Base-by-base conservation (phyloP, 2,888 invertebrate species). In the Dichetophora obliterata region DNA sequence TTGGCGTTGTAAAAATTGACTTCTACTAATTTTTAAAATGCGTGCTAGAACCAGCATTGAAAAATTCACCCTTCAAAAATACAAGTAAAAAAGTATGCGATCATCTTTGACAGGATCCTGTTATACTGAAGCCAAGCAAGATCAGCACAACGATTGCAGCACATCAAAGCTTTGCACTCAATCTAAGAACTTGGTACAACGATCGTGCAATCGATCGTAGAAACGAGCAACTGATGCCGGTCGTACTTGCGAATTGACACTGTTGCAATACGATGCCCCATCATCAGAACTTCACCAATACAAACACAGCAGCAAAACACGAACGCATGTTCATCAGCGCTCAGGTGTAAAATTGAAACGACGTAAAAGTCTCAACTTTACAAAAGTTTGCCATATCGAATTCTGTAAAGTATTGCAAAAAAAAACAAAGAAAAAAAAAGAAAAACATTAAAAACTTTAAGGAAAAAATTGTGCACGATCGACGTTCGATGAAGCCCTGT, bases 271-370 rank as follows among this genome's bases (percentile, higher is more conserved):
- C 19, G 54, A 52, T 69, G 22, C 54, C 16, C 6, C 27, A 69
- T 52, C 8, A 54, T 69, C 52, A 31, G 31, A 59, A 71, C 71
- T 37, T 54, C 57, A 57, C 22, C 74, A 52, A 74, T 65, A 66
- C 31, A 52, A 66, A 4, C 3, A 24, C 74, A 66, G 63, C 22
- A 65, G 4, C 14, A 71, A 22, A 52, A 66, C 19, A 22, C 34
- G 52, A 66, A n/a, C 66, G 65, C 74, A 34, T 37, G 65, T 66
- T 74, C 74, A 74, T 68, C 50, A 68, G 48, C 85, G 83, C 81
- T 86, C 84, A 86, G 85, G 88, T 87, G 87, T 85, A 83, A 88
- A 88, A 88, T 88, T 85, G 85, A 83, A 86, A 83, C 82, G 86
- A 86, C 86, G 84, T 86, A 84, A 84, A 83, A 86, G 86, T 85